Evolutionary conservation across 1,140 invertebrate species (phyloP), one percentile per base, ranked within the genome.

Genomic region (Magallana gigas): DNA sequence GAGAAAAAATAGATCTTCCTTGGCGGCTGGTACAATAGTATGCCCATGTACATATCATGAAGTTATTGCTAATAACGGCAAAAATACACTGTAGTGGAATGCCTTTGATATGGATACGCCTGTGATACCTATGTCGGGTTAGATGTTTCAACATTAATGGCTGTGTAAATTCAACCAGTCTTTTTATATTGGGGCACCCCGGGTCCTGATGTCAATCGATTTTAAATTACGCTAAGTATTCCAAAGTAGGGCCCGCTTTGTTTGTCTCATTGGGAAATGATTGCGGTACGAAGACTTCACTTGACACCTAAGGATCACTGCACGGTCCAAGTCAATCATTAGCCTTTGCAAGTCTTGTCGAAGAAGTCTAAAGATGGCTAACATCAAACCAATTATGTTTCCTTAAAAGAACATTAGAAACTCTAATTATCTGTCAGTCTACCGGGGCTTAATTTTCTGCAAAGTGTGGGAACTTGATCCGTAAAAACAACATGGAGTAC

Each of bases 351-450:
- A 76, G 68, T 76, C 68, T 76, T 76, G 68, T 76, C 68, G 68
- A 76, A 76, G 68, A 76, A 76, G 81, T 56, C 81, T 83, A 83
- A 83, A 83, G 81, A 83, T 83, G 81, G 48, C 81, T 83, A 57
- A 83, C 81, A 83, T 83, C 81, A 83, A 83, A 83, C 81, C 81
- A 83, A 83, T 83, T 83, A 83, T 83, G 57, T 57, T 83, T 83
- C 81, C 48, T 57, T 83, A 83, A 83, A 57, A 83, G 81, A 83
- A 57, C 57, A 83, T 83, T 83, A 83, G 81, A 58, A 57, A 58
- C 56, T n/a, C 81, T 83, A 83, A 83, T 83, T 83, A 83, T 83
- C 81, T 83, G 81, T 83, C 81, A 16, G 57, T 57, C 56, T 58
- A 57, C 16, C 81, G 56, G 48, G 57, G 81, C 81, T 83, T 83